Base-by-base conservation (phyloP, 2,113 vertebrate genomes). In the Synodontis membranacea region DNA sequence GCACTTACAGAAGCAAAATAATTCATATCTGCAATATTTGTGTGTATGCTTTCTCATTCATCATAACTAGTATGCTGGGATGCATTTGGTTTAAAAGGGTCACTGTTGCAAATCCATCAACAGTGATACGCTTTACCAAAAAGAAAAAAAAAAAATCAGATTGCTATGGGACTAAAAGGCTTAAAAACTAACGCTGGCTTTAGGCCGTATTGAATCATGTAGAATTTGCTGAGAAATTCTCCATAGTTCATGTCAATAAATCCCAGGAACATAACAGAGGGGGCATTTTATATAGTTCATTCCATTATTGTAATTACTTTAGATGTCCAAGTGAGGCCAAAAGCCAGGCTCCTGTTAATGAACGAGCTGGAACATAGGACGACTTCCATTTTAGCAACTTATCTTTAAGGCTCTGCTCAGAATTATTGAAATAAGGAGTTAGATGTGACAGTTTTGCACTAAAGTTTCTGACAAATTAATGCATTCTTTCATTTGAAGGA, bases 251-350 rank as follows among this genome's bases (percentile, higher is more conserved):
- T 88, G 60, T 58, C 80, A 85, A 87, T 89, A 78, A 85, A 87
- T 88, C 86, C 60, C 23, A 44, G 60, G 85, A 79, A 89, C 80
- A 88, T 86, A 88, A 74, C 80, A 75, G 52, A 86, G 60, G 31
- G 75, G 64, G 64, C 78, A 83, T 81, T 79, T 78, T 76, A 87
- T 87, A 83, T 58, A 86, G 80, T 88, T 79, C 56, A 48, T 89
- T 88, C 84, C 86, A 88, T 89, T 89, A 88, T 89, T 89, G 88
- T 88, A 89, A 89, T 88, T 89, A 88, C 88, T 87, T 89, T 48
- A 85, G 86, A 87, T 85, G 84, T 80, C 44, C 42, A 83, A 85
- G 19, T 70, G 81, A 89, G 80, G 60, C 86, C 81, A 64, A 86
- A 84, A 48, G 86, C 81, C 14, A 44, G 66, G 52, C 81, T 28